Evolutionary conservation across 2,888 invertebrate species (phyloP).

Genomic region (Koerneria pararmatus): DNA sequence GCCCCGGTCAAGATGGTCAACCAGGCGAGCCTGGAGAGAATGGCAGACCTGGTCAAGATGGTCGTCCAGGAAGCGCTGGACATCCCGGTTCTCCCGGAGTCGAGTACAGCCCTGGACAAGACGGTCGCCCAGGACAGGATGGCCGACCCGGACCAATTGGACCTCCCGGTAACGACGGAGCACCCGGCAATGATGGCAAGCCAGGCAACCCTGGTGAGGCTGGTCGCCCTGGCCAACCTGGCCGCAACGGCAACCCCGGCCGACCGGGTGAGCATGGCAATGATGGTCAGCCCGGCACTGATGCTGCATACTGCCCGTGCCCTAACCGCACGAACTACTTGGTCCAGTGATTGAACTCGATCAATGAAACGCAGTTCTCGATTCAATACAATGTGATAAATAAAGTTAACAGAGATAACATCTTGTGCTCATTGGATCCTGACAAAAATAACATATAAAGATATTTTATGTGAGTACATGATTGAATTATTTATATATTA

Average conservation of each 20-base stretch:
- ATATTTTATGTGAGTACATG: too few relatives aligned
- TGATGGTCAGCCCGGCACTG: slow-evolving; percentile 35
- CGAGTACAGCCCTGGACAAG: slow-evolving; percentile 16
- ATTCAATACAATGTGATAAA: too few relatives aligned
- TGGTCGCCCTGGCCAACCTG: slow-evolving; percentile 34
- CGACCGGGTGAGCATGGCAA: slow-evolving; percentile 31
- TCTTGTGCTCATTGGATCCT: too few relatives aligned
- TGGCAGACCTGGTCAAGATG: slow-evolving; percentile 13
- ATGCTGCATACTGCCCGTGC: slow-evolving; percentile 39
- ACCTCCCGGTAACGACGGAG: slow-evolving; percentile 19
- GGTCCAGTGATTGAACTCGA: too few relatives aligned
- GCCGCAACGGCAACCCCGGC: slow-evolving; percentile 16
- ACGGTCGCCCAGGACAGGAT: slow-evolving; percentile 18
- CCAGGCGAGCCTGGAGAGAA: slow-evolving; percentile 15
- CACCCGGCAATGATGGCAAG: slow-evolving; percentile 35
- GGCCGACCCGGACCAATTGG: slow-evolving; percentile 20
- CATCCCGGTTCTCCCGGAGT: slow-evolving; percentile 35
- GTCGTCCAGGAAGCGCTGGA: slow-evolving; percentile 20
- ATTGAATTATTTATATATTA: too few relatives aligned
- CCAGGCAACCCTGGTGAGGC: slow-evolving; percentile 32
- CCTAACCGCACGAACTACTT: slow-evolving; percentile 26
- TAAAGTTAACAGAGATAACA: too few relatives aligned
- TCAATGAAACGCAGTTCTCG: too few relatives aligned
- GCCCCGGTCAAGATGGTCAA: slow-evolving; percentile 10
- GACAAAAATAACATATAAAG: too few relatives aligned